A percentile compares a stretch with the other conserved stretches of the same genome.
Conservation (phyloP, 2,888 invertebrate species). For the Chloromyia formosa region DNA sequence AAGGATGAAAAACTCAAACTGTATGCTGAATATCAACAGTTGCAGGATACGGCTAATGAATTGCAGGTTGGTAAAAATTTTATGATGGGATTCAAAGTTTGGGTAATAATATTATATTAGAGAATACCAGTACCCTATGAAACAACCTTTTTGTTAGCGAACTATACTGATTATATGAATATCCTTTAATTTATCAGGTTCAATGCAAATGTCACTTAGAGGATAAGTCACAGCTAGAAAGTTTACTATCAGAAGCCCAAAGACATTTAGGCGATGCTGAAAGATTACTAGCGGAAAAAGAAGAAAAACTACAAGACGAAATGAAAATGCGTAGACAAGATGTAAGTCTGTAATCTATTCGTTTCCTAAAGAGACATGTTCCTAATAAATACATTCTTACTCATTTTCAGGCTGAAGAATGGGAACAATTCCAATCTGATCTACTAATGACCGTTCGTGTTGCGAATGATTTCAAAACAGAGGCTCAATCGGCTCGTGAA, state of each 20-base stretch:
- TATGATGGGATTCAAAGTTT: background rate
- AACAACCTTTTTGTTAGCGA: background rate
- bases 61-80: slow-evolving; percentile 64
- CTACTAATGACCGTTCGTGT: slow-evolving; percentile 91
- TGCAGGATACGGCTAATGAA: slow-evolving; percentile 79
- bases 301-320: slow-evolving; percentile 73
- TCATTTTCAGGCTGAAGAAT: slow-evolving; percentile 71
- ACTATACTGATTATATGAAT: background rate
- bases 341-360: slow-evolving; percentile 65
- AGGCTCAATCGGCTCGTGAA: slow-evolving; percentile 88
- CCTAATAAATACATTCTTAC: too few relatives aligned
- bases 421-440: slow-evolving; percentile 95
- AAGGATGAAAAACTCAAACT: slow-evolving; percentile 77
- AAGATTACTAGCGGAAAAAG: slow-evolving; percentile 73
- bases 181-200: slow-evolving; percentile 51
- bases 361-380: too few relatives aligned
- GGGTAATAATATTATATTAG: slow-evolving; percentile 6
- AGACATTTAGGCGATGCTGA: slow-evolving; percentile 78
- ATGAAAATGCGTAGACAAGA: slow-evolving; percentile 71
- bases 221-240: slow-evolving; percentile 62
- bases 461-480: slow-evolving; percentile 96
- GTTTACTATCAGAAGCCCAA: slow-evolving; percentile 75
- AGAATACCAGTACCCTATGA: background rate
- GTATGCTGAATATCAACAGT: slow-evolving; percentile 74
- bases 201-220: slow-evolving; percentile 64